Conservation (phyloP, 2,888 invertebrate species). For the Hemaris fuciformis region DNA sequence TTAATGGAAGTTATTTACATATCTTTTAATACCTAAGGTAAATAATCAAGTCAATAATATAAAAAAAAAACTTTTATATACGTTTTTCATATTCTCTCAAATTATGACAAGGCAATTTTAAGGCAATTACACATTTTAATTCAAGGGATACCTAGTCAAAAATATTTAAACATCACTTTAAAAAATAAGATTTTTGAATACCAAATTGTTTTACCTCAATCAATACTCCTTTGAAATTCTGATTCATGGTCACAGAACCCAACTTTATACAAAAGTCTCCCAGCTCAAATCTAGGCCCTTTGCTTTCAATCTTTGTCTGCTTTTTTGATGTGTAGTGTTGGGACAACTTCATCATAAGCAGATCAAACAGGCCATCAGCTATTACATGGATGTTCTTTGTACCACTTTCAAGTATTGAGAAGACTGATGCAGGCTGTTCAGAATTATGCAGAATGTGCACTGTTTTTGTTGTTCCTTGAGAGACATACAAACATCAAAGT, state of each 20-base stretch:
- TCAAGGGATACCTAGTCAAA: too few species aligned
- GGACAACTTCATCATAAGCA: constrained; percentile 93
- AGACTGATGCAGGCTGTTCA: constrained; percentile 96
- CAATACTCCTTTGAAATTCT: constrained; percentile 95
- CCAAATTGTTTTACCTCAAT: constrained; percentile 85
- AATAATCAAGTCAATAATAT: too few species aligned
- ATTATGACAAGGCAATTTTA: too few species aligned
- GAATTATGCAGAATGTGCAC: constrained; percentile 97
- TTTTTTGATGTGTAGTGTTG: constrained; percentile 94
- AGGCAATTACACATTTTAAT: too few species aligned
- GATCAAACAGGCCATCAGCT: constrained; percentile 94
- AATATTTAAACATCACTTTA: too few species aligned
- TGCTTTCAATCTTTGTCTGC: constrained; percentile 93
- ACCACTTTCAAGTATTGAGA: constrained; percentile 94
- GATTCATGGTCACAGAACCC: constrained; percentile 95
- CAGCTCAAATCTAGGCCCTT: constrained; percentile 92
- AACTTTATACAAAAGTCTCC: constrained; percentile 97
- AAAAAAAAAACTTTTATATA: too few species aligned
- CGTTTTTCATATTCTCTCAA: too few species aligned
- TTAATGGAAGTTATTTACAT: too few species aligned
- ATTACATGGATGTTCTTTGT: constrained; percentile 92
- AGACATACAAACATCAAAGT: constrained; percentile 13
- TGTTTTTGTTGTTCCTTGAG: constrained; percentile 87
- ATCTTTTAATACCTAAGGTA: too few species aligned
- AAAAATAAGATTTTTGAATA: background rate